Conservation (phyloP, 2,888 invertebrate species). For the Orthosia cruda region DNA sequence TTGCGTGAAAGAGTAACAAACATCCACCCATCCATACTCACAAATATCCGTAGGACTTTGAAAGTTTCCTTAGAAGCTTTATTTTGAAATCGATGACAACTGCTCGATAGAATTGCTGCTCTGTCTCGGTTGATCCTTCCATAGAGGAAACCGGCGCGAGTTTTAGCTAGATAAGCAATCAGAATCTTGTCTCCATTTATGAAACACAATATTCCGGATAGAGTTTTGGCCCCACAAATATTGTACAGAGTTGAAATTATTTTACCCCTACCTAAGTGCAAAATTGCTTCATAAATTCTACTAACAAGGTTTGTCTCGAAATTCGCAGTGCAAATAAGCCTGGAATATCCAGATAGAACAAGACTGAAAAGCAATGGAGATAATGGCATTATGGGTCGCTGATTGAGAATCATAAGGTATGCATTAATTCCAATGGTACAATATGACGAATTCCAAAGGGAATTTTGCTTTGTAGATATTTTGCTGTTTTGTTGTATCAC, state of each 20-base stretch:
- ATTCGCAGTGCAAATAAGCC: slow-evolving; percentile 21
- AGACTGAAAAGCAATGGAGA: slow-evolving; percentile 15
- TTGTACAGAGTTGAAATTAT: slow-evolving; percentile 18
- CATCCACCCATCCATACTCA: too few relatives aligned
- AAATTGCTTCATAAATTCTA: slow-evolving; percentile 45
- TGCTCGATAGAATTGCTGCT: too few relatives aligned
- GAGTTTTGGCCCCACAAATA: neutral
- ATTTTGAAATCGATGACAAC: too few relatives aligned
- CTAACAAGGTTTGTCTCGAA: slow-evolving; percentile 30
- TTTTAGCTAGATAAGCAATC: too few relatives aligned
- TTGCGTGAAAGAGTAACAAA: too few relatives aligned
- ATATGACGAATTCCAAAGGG: neutral
- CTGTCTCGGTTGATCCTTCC: too few relatives aligned
- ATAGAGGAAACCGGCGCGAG: too few relatives aligned
- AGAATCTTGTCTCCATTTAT: neutral
- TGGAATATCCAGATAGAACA: slow-evolving; percentile 5
- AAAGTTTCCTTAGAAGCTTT: too few relatives aligned
- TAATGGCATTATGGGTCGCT: slow-evolving; percentile 20
- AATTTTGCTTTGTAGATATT: neutral
- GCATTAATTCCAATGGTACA: neutral
- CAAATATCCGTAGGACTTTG: too few relatives aligned
- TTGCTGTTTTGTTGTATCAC: neutral
- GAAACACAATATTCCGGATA: neutral
- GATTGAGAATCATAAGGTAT: slow-evolving; percentile 27
- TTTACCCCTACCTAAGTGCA: neutral